These are phyloP conservation scores for Lates calcarifer DNA, from an alignment of 2,113 vertebrate genomes.

Conservation along the genomic window DNA sequence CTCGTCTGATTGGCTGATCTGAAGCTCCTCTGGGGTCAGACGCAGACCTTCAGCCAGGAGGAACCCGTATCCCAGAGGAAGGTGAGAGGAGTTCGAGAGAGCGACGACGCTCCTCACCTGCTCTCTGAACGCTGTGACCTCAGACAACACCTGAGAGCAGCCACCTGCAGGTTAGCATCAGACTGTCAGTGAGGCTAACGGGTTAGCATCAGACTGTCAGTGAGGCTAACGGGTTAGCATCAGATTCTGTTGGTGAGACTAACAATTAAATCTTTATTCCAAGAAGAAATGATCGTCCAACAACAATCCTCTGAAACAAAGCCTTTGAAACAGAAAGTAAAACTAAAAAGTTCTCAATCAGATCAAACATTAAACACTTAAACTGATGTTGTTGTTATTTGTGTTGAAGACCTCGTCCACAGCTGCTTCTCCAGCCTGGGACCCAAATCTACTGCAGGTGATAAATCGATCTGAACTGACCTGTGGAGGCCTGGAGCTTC, in stretches of 20 bases:
- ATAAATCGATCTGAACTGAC: no score
- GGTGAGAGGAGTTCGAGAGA: conserved; percentile 84
- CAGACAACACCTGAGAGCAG: conserved; percentile 80
- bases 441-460: no score
- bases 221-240: not conserved
- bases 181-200: not conserved
- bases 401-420: no score
- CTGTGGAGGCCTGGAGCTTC: conserved; percentile 34
- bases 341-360: no score
- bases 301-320: no score
- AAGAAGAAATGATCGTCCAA: no score
- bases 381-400: no score
- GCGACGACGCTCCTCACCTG: conserved; percentile 82
- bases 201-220: conserved; percentile 2
- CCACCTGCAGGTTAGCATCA: conserved; percentile 69
- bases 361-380: no score
- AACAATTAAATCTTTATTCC: no score
- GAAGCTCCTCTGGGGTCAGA: conserved; percentile 84
- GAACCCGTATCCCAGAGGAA: conserved; percentile 89
- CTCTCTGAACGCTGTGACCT: conserved; percentile 82
- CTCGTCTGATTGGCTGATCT: conserved; percentile 55
- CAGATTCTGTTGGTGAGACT: not conserved
- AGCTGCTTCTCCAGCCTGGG: no score
- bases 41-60: conserved; percentile 84
- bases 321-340: no score